Conservation (phyloP, 2,888 invertebrate species). For the Drosophila barbarae region DNA sequence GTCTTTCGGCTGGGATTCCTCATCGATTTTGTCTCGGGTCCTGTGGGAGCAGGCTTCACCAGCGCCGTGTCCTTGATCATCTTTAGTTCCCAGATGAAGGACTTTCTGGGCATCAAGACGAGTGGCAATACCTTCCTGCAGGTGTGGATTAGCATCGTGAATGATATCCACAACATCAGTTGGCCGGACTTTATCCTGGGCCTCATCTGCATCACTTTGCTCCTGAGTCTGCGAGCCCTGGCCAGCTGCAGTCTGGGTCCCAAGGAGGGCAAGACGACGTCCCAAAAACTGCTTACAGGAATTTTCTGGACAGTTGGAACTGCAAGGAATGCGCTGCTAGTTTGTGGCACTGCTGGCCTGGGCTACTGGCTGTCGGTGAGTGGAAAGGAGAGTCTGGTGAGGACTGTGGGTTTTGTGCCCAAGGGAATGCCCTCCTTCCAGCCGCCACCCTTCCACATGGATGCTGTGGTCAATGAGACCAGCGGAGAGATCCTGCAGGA, state of each 20-base stretch:
- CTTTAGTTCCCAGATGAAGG: constrained; percentile 92
- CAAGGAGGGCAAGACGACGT: constrained; percentile 81
- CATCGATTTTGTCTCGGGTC: constrained; percentile 93
- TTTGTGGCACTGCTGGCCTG: constrained; percentile 86
- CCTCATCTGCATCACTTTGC: constrained; percentile 85
- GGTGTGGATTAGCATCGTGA: constrained; percentile 87
- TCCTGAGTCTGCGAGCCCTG: constrained; percentile 88
- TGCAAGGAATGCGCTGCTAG: constrained; percentile 90
- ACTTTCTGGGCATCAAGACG: constrained; percentile 87
- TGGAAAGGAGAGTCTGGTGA: constrained; percentile 80
- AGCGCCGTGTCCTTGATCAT: constrained; percentile 94
- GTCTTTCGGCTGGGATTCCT: constrained; percentile 91
- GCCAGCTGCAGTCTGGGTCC: constrained; percentile 84
- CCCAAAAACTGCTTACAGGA: constrained; percentile 84
- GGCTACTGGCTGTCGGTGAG: constrained; percentile 84
- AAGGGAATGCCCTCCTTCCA: constrained; percentile 86
- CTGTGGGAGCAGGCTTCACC: constrained; percentile 93
- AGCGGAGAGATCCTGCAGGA: constrained; percentile 75
- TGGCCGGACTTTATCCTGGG: constrained; percentile 89
- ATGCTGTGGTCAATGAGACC: constrained; percentile 82
- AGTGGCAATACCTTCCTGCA: constrained; percentile 89
- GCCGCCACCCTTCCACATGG: constrained; percentile 85
- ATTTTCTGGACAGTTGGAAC: constrained; percentile 88
- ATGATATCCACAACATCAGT: constrained; percentile 84
- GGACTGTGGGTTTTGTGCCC: constrained; percentile 87